phyloP scores from a whole-genome alignment of 2,888 invertebrate genomes.

The Mimachlamys varia region DNA sequence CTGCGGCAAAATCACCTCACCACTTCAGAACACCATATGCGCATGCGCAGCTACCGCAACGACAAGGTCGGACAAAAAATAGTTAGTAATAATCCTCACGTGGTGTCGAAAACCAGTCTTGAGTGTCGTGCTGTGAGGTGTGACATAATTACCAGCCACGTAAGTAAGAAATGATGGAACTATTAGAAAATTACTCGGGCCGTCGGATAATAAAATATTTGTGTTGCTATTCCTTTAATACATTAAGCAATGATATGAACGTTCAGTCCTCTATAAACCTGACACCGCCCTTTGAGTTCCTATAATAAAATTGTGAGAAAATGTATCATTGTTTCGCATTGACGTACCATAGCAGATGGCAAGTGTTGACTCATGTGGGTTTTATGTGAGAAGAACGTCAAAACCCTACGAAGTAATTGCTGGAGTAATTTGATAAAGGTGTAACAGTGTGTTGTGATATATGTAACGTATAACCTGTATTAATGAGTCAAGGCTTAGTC shows the following conservation, averaged over 20 bases:
- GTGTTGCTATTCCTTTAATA: neutral
- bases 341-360: neutral
- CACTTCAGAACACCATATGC: neutral
- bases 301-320: neutral
- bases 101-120: neutral
- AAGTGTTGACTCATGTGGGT: slow-evolving; percentile 15
- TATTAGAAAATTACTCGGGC: neutral
- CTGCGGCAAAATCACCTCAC: neutral
- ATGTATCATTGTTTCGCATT: neutral
- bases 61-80: neutral
- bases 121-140: neutral
- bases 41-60: neutral
- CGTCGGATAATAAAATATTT: neutral
- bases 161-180: neutral
- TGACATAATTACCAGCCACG: neutral
- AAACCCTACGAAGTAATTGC: neutral
- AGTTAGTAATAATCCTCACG: neutral
- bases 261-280: neutral
- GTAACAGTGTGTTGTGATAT: neutral
- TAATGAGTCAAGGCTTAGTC: neutral
- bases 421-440: neutral
- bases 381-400: neutral
- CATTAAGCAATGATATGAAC: neutral
- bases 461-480: neutral
- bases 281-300: neutral